phyloP scores from a whole-genome alignment of 2,797 vertebrate genomes.

The Propithecus deckenii region DNA sequence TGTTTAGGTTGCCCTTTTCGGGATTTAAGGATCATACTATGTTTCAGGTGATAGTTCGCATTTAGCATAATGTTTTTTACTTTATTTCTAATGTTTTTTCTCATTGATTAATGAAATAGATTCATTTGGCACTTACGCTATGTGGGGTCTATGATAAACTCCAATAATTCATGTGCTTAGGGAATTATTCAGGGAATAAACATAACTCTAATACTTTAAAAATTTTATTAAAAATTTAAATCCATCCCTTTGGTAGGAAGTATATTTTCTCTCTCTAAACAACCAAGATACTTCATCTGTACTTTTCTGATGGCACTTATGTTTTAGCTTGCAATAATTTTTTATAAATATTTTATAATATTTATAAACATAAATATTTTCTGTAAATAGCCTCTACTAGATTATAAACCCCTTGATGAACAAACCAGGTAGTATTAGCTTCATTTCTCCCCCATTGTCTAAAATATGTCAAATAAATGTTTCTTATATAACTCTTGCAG shows the following conservation, averaged over 20 bases:
- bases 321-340: not conserved
- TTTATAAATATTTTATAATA: not conserved
- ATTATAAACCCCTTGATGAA: not conserved
- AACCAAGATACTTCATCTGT: not conserved
- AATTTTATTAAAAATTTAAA: not conserved
- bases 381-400: not conserved
- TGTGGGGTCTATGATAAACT: not conserved
- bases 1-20: not conserved
- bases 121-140: not conserved
- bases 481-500: not conserved
- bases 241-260: not conserved
- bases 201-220: not conserved
- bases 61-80: not conserved
- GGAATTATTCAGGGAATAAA: not conserved
- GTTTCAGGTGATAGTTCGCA: not conserved
- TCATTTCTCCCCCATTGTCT: not conserved
- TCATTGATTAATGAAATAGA: not conserved
- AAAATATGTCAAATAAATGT: not conserved
- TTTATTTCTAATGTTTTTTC: not conserved
- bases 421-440: not conserved
- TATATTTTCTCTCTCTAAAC: not conserved
- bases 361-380: not conserved
- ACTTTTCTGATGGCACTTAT: not conserved
- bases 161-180: not conserved
- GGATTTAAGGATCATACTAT: not conserved